Evolutionary conservation across 2,797 vertebrate genomes (phyloP), one percentile per base, ranked within the genome.

Genomic region (Ataeniobius toweri): DNA sequence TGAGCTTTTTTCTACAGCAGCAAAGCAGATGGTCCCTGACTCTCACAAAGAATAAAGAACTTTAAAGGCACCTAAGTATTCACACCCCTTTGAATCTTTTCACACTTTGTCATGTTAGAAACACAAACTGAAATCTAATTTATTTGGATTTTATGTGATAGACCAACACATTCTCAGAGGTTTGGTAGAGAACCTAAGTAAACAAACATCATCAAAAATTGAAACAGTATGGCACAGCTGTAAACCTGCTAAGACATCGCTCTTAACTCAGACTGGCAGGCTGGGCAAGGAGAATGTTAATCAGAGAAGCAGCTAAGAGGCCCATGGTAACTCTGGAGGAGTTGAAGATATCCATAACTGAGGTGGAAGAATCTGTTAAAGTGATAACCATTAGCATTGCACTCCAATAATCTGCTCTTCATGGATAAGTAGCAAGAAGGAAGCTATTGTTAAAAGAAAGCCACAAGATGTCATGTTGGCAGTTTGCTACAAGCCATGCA

Each of bases 1-100:
- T 83, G 74, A 28, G 71, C 84, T 72, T 63, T 85, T 70, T 83
- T 72, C 65, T 13, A 44, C 65, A 68, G 24, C 22, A 44, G 24
- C 41, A 69, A 44, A 14, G 12, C 41, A 69, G 67, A 69, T 69
- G 67, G 41, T 46, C 41, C 41, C 24, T 6, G 67, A 26, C 67
- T 69, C 41, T 69, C 67, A 22, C 41, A n/a, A 69, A 69, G 41
- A 69, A 41, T 26, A 18, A 53, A 53, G 26, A 44, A 22, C 10
- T 24, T 20, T 20, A 53, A n/a, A 68, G 10, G 39, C 22, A 44
- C 22, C 9, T 10, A 44, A 13, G 65, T n/a, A 44, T 44, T n/a
- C 65, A 41, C 13, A 68, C 36, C 3, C 18, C 26, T 44, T 41
- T 44, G 65, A n/a, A 44, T 1, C 36, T 68, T 68, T 68, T 68